Evolutionary conservation across 2,113 vertebrate species (phyloP), one percentile per base, ranked within the genome.

Genomic region (Ranitomeya imitator): DNA sequence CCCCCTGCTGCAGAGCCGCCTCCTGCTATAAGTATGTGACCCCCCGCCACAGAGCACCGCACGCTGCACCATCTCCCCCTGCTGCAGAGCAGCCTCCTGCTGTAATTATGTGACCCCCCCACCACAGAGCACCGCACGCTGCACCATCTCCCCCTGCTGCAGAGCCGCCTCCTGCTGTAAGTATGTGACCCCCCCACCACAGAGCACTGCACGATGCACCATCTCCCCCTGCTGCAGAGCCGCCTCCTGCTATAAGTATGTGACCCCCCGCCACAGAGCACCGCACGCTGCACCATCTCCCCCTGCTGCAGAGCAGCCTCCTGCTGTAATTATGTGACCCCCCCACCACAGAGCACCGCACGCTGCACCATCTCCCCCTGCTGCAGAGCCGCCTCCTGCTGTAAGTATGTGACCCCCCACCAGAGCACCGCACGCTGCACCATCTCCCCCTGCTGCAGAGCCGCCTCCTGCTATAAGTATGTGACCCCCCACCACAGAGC

Each of bases 61-160:
- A 45, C 37, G 37, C 37, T 45, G 37, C 37, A 45, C 37, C 1
- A 45, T n/a, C n/a, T n/a, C 90, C 98, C 98, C 4, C 91, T 97
- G 91, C 90, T 98, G 69, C 37, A 45, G 37, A 45, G 6, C 2
- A n/a, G 10, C 18, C 65, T n/a, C 65, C 65, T 5, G 8, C 18
- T 69, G 18, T 19, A 21, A 10, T 1, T 45, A 45, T 69, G 9
- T n/a, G 2, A 5, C n/a, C 13, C 7, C 4, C 12, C 0, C 0
- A 0, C 7, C 45, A 14, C 61, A 63, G 61, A 63, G 61, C 61
- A 5, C 5, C 37, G 37, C 37, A 45, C 37, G 37, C 37, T 45
- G 37, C 37, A 45, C 37, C 1, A 45, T n/a, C n/a, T n/a, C 90
- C 98, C 98, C 4, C 91, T 97, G 91, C 90, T 98, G 69, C 37